These are phyloP conservation scores for Indri indri DNA, from an alignment of 2,113 vertebrate genomes.

Conservation along the genomic window DNA sequence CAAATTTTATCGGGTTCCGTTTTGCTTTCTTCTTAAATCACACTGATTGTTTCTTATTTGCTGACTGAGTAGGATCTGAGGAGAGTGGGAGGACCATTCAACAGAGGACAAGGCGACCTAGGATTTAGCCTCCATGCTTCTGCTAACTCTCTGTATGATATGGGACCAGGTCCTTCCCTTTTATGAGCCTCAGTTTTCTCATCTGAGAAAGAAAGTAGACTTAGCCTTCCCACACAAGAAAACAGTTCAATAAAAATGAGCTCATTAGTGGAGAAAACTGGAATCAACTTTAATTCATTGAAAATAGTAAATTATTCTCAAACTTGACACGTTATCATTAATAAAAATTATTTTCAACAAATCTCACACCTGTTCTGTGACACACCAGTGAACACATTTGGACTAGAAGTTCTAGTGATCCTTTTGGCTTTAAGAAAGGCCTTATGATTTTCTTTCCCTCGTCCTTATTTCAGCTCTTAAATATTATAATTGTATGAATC, in stretches of 20 bases:
- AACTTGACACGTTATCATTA: constrained; percentile 21
- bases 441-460: constrained; percentile 3
- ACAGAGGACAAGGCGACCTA: background rate
- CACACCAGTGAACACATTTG: background rate
- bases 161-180: background rate
- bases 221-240: background rate
- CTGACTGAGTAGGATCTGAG: background rate
- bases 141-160: background rate
- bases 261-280: background rate
- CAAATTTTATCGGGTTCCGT: background rate
- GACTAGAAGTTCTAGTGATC: background rate
- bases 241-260: constrained; percentile 1
- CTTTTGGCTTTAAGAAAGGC: background rate
- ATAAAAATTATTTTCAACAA: constrained; percentile 47
- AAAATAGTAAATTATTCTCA: constrained; percentile 32
- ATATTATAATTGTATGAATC: constrained; percentile 59
- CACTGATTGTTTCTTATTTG: background rate
- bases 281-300: constrained; percentile 35
- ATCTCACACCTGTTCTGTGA: background rate
- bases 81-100: background rate
- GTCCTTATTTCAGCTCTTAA: constrained; percentile 54
- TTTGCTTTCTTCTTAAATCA: background rate
- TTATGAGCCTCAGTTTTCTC: background rate
- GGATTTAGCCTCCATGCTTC: background rate
- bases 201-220: background rate